Conservation (phyloP, 2,888 invertebrate genomes). For the Galeruca laticollis region DNA sequence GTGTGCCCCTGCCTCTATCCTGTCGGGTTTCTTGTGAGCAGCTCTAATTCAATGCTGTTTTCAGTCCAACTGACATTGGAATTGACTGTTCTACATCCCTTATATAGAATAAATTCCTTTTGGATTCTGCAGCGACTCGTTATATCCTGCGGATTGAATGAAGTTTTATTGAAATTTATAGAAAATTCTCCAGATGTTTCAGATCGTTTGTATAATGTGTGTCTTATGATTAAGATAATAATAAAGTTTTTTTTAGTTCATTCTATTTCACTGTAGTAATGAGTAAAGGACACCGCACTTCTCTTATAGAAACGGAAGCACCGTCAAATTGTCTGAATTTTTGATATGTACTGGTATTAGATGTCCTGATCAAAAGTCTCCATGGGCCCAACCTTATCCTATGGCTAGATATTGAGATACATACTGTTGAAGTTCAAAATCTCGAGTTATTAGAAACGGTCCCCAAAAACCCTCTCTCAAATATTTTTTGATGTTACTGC, state of each 20-base stretch:
- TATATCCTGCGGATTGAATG: constrained; percentile 10
- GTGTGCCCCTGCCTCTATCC: constrained; percentile 61
- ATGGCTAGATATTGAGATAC: no score
- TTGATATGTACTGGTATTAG: no score
- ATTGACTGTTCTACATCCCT: constrained; percentile 41
- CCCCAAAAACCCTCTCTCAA: no score
- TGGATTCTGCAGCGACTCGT: constrained; percentile 23
- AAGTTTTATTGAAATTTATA: constrained; percentile 25
- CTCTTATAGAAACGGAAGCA: no score
- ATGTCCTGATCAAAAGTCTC: no score
- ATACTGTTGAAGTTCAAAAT: no score
- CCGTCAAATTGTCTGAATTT: no score
- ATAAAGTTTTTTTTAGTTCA: background rate
- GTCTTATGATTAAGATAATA: background rate
- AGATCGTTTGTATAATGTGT: background rate
- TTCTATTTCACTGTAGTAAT: no score
- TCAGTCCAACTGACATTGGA: constrained; percentile 45
- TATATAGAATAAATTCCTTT: constrained; percentile 43
- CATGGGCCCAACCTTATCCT: no score
- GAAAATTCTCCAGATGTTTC: background rate
- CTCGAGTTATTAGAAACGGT: no score
- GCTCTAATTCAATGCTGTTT: constrained; percentile 60
- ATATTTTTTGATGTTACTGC: no score
- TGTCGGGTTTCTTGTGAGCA: constrained; percentile 55
- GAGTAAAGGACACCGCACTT: no score